Conservation (phyloP, 2,797 vertebrate species). For the Xiphophorus birchmanni region DNA sequence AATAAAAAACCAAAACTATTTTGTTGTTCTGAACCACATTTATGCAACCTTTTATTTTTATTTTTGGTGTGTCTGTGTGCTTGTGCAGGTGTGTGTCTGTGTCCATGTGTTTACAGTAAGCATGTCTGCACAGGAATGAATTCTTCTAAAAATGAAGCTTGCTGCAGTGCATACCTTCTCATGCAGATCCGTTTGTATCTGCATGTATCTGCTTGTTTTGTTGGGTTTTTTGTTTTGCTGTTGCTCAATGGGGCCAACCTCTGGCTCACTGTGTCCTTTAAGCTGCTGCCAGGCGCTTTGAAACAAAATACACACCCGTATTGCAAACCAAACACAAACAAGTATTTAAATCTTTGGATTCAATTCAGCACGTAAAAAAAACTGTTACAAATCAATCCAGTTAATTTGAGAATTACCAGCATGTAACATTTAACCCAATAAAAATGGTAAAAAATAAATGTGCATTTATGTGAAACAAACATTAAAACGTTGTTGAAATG, state of each 20-base stretch:
- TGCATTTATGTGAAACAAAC: not conserved
- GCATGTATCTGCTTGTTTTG: constrained; percentile 56
- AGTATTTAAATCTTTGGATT: constrained; percentile 17
- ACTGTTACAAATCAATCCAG: not conserved
- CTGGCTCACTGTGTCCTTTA: constrained; percentile 43
- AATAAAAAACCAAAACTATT: not conserved
- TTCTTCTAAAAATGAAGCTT: constrained; percentile 17
- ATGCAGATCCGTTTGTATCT: constrained; percentile 27
- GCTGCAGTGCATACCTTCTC: constrained; percentile 39
- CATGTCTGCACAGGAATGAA: constrained; percentile 38
- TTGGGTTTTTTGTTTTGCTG: constrained; percentile 27
- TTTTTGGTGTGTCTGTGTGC: not conserved
- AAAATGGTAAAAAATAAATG: not conserved
- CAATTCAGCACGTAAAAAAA: not conserved
- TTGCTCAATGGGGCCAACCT: constrained; percentile 29
- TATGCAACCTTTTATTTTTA: not conserved
- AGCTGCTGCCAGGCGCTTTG: constrained; percentile 17
- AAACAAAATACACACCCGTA: constrained; percentile 49
- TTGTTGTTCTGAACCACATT: not conserved
- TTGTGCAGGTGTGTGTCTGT: too few relatives aligned
- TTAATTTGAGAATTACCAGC: not conserved
- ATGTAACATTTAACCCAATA: not conserved
- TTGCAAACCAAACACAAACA: constrained; percentile 32
- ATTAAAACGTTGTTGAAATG: not conserved
- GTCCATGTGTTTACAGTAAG: constrained; percentile 4